phyloP scores from a whole-genome alignment of 2,797 vertebrate genomes.

The Alosa sapidissima region DNA sequence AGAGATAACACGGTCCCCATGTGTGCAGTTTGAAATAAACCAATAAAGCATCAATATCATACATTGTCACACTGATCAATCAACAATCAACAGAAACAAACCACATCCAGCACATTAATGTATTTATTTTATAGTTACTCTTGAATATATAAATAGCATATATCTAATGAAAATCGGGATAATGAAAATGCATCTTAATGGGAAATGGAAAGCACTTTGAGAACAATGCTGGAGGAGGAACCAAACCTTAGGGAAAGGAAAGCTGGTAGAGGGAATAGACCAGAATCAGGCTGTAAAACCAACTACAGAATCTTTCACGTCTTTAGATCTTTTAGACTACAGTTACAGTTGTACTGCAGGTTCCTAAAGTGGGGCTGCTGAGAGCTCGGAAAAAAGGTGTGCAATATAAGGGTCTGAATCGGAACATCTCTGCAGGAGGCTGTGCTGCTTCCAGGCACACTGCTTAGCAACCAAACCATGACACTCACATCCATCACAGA shows the following conservation, averaged over 20 bases:
- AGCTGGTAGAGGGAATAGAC: neutral
- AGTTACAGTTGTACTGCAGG: neutral
- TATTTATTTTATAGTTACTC: neutral
- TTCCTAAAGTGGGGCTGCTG: neutral
- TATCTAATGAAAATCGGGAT: neutral
- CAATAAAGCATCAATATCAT: neutral
- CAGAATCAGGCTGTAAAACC: neutral
- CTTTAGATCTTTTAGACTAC: neutral
- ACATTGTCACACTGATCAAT: constrained; percentile 19
- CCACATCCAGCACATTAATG: neutral
- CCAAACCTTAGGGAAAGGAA: neutral
- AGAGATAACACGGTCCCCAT: constrained; percentile 17
- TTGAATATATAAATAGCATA: neutral
- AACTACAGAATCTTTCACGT: neutral
- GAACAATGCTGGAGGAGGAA: neutral
- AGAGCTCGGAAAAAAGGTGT: neutral
- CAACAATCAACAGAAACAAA: constrained; percentile 23
- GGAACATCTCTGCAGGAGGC: neutral
- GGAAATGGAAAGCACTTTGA: neutral
- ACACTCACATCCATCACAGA: constrained; percentile 8
- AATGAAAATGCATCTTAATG: neutral
- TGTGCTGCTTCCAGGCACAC: neutral
- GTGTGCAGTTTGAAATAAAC: neutral
- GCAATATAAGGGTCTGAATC: neutral
- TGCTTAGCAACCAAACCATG: constrained; percentile 1